Evolutionary conservation across 2,888 invertebrate species (phyloP).

Genomic region (Luperina nickerlii): DNA sequence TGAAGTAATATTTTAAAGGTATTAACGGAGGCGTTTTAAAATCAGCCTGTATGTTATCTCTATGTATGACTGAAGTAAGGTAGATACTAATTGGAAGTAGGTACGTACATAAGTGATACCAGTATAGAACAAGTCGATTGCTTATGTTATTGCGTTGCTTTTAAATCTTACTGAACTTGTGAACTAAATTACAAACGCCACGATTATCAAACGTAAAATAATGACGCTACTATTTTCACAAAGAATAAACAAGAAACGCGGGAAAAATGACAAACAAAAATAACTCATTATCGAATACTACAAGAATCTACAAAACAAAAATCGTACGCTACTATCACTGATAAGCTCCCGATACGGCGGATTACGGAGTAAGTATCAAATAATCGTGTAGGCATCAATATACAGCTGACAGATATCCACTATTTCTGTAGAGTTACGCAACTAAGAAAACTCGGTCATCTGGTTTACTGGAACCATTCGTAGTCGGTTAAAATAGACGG

Average conservation of each 20-base stretch:
- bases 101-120: constrained; percentile 20
- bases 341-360: constrained; percentile 41
- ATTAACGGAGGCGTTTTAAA: not conserved
- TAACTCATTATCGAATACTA: constrained; percentile 32
- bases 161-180: constrained; percentile 34
- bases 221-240: constrained; percentile 7
- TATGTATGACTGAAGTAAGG: constrained; percentile 6
- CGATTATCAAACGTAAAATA: constrained; percentile 18
- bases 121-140: constrained; percentile 29
- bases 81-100: constrained; percentile 38
- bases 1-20: constrained; percentile 12
- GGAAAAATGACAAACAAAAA: constrained; percentile 32
- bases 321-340: constrained; percentile 45
- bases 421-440: constrained; percentile 84
- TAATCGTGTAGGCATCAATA: constrained; percentile 45
- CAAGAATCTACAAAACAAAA: constrained; percentile 39
- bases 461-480: constrained; percentile 78
- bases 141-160: constrained; percentile 12
- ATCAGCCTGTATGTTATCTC: constrained; percentile 39
- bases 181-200: constrained; percentile 25
- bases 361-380: constrained; percentile 28
- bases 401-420: constrained; percentile 31
- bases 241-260: constrained; percentile 7
- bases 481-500: constrained; percentile 77
- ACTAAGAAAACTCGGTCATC: constrained; percentile 86